These are phyloP conservation scores for Apodemus agrarius DNA, from an alignment of 2,797 vertebrate genomes.

Conservation along the genomic window DNA sequence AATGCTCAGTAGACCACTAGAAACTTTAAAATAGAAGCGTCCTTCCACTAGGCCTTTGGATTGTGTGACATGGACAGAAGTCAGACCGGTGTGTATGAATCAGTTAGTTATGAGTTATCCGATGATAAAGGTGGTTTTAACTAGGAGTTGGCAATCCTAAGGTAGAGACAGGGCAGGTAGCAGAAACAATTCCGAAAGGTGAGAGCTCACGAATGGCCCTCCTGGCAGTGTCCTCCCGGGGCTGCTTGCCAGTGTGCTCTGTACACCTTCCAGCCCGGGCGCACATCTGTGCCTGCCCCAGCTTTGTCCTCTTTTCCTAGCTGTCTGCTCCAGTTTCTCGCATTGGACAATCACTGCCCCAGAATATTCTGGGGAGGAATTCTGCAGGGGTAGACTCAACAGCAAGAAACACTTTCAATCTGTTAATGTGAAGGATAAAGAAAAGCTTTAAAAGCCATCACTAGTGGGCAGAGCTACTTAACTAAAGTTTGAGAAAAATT, in stretches of 20 bases:
- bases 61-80: not conserved
- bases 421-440: not conserved
- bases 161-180: not conserved
- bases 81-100: not conserved
- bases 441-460: not conserved
- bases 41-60: not conserved
- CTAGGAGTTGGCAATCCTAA: not conserved
- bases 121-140: not conserved
- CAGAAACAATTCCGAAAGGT: not conserved
- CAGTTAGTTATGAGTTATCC: not conserved
- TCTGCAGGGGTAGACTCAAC: not conserved
- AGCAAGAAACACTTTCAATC: not conserved
- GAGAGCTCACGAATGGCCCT: not conserved
- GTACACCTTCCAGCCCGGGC: not conserved
- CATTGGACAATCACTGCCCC: not conserved
- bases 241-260: not conserved
- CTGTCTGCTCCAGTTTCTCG: constrained; percentile 23
- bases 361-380: not conserved
- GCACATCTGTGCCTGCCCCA: not conserved
- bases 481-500: not conserved
- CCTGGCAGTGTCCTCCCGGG: not conserved
- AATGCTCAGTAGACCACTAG: not conserved
- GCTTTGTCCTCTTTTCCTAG: not conserved
- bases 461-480: not conserved
- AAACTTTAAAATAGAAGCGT: constrained; percentile 30